Evolutionary conservation across 1,140 invertebrate species (phyloP).

Genomic region (Philotrypesis tridentata): DNA sequence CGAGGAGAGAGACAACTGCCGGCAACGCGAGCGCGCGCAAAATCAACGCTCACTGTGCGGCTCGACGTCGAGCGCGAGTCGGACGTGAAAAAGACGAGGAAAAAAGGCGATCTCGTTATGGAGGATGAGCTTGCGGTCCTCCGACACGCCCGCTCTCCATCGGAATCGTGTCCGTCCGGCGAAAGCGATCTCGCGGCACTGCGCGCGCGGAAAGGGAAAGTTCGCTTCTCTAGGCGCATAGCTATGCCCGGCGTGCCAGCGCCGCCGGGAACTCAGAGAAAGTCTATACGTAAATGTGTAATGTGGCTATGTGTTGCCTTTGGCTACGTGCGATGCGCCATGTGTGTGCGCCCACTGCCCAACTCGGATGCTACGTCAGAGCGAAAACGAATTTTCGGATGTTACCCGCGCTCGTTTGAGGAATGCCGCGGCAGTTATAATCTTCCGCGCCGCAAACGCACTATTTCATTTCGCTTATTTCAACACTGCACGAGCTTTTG

Average conservation of each 20-base stretch:
- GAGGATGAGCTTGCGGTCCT: conserved; percentile 30
- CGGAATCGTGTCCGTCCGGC: background rate
- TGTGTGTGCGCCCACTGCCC: background rate
- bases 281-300: background rate
- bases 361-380: too few relatives aligned
- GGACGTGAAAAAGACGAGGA: background rate
- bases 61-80: background rate
- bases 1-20: too few relatives aligned
- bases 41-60: too few relatives aligned
- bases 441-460: too few relatives aligned
- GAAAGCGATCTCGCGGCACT: conserved; percentile 20
- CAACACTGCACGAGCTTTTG: too few relatives aligned
- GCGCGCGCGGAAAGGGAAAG: conserved; percentile 34
- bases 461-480: too few relatives aligned
- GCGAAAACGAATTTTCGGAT: background rate
- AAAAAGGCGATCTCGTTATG: conserved; percentile 22
- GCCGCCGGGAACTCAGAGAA: background rate
- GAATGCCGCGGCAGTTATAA: background rate
- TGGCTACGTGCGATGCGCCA: background rate
- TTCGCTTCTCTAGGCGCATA: conserved; percentile 19
- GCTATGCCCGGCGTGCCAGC: background rate
- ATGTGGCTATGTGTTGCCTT: background rate
- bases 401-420: background rate
- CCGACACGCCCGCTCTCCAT: background rate
- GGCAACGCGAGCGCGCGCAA: too few relatives aligned